A percentile compares a stretch with the other conserved stretches of the same genome.
Conservation (phyloP, 2,113 vertebrate species). For the Brachypodius melanocephalos region DNA sequence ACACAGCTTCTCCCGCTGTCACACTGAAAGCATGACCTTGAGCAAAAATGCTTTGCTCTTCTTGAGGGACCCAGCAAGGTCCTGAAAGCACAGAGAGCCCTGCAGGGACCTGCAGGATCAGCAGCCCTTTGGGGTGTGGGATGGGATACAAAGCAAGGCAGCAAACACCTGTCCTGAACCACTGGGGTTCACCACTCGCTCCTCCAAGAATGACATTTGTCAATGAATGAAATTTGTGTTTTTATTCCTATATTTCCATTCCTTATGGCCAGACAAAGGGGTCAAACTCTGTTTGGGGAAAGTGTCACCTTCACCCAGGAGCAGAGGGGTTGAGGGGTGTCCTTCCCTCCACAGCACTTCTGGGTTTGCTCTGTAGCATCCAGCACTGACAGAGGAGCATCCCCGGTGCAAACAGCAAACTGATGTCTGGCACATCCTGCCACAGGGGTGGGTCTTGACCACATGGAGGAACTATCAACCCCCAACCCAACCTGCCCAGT, state of each 20-base stretch:
- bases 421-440: not conserved
- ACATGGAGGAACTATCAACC: not conserved
- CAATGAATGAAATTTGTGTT: not conserved
- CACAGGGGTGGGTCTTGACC: not conserved
- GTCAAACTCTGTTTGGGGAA: not conserved
- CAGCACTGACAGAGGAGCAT: not conserved
- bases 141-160: not conserved
- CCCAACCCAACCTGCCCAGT: not conserved
- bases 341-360: not conserved
- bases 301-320: not conserved
- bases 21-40: not conserved
- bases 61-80: not conserved
- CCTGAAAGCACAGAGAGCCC: not conserved
- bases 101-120: not conserved
- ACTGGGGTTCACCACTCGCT: fast-evolving
- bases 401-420: not conserved
- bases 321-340: not conserved
- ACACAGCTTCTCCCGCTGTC: not conserved
- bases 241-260: not conserved
- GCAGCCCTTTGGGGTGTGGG: not conserved
- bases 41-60: not conserved
- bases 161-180: not conserved
- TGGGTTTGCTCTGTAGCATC: not conserved
- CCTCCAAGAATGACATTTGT: not conserved
- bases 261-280: not conserved